These are phyloP conservation scores for Phoxinus dragarum DNA, from an alignment of 2,797 vertebrate species.

Conservation along the genomic window DNA sequence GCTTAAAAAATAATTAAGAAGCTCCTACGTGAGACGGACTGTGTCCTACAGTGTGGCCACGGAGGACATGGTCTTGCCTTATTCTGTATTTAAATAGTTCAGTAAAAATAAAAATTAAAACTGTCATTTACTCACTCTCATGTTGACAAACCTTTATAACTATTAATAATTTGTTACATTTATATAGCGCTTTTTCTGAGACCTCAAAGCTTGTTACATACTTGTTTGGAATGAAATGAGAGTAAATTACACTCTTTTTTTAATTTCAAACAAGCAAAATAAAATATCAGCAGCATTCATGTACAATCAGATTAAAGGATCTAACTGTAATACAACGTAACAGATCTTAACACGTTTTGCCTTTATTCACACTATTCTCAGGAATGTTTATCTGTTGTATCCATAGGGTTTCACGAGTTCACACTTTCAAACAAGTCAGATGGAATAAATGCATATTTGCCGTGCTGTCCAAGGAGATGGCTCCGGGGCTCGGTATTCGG, in stretches of 20 bases:
- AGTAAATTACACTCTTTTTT: not conserved
- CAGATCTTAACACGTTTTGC: not conserved
- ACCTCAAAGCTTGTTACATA: not conserved
- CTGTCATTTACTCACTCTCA: not conserved
- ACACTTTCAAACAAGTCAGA: too few relatives aligned
- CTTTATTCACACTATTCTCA: not conserved
- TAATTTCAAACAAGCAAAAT: not conserved
- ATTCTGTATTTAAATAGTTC: not conserved
- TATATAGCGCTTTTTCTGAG: too few relatives aligned
- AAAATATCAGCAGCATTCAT: not conserved
- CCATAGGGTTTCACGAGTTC: not conserved
- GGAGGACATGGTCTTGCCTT: not conserved
- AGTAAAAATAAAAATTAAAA: not conserved
- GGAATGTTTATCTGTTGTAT: constrained; percentile 5
- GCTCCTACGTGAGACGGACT: constrained; percentile 65
- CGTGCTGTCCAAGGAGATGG: too few relatives aligned
- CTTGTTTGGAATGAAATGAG: not conserved
- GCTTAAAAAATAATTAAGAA: constrained; percentile 84
- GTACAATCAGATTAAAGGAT: not conserved
- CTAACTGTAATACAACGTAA: not conserved
- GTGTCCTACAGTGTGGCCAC: constrained; percentile 45
- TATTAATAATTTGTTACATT: too few relatives aligned
- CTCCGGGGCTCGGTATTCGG: too few relatives aligned
- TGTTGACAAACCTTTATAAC: not conserved
- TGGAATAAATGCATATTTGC: too few relatives aligned